phyloP scores from a whole-genome alignment of 2,888 invertebrate genomes.

The Nephrotoma guestfalica region DNA sequence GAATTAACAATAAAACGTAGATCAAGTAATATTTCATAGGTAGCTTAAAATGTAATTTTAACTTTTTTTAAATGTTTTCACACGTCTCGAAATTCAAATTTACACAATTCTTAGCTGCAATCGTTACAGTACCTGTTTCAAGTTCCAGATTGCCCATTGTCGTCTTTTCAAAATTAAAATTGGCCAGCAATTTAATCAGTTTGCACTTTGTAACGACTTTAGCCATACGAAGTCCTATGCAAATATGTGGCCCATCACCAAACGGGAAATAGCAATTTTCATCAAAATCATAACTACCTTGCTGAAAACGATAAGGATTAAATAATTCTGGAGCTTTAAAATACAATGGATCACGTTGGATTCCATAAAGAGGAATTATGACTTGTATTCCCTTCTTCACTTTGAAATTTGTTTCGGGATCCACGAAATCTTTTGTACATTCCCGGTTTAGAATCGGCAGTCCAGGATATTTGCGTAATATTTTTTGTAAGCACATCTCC shows the following conservation, averaged over 20 bases:
- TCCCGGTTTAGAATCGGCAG: conserved; percentile 28
- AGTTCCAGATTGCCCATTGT: conserved; percentile 22
- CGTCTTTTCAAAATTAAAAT: conserved; percentile 20
- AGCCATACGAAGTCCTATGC: conserved; percentile 22
- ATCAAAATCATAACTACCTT: conserved; percentile 20
- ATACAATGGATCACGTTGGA: conserved; percentile 30
- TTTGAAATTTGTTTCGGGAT: conserved; percentile 23
- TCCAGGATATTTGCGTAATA: conserved; percentile 32
- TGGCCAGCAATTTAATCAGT: conserved; percentile 21
- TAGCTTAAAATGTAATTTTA: too few relatives aligned
- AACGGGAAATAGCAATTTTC: conserved; percentile 25
- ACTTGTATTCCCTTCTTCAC: conserved; percentile 28
- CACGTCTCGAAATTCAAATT: conserved; percentile 17
- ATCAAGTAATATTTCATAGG: too few relatives aligned
- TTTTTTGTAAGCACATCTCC: conserved; percentile 23
- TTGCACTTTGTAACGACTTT: conserved; percentile 25
- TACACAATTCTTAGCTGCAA: conserved; percentile 23
- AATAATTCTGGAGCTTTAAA: conserved; percentile 31
- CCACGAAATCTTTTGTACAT: conserved; percentile 25
- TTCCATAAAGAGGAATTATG: conserved; percentile 27
- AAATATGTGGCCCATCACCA: conserved; percentile 29
- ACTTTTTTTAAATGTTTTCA: neutral
- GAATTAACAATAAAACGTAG: too few relatives aligned
- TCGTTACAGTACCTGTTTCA: conserved; percentile 18
- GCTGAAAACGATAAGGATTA: conserved; percentile 32